These are phyloP conservation scores for Trematomus loennbergii DNA, from an alignment of 2,113 vertebrate species.

Conservation along the genomic window DNA sequence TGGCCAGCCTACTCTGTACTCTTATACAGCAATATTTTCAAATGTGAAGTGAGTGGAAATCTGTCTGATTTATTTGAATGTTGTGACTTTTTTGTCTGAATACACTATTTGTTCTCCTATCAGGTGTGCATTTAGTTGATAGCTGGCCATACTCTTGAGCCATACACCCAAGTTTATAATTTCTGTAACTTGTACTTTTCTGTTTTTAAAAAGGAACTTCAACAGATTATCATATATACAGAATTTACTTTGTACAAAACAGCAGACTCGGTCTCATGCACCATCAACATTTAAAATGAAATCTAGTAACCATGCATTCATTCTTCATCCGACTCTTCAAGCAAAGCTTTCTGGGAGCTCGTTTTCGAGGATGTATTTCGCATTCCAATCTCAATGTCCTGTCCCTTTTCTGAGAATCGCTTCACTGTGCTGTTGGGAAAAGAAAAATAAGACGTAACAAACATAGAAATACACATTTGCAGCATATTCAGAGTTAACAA, in stretches of 20 bases:
- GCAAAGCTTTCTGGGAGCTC: conserved; percentile 81
- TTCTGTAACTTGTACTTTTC: neutral
- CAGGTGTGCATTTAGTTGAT: neutral
- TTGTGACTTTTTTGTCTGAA: conserved; percentile 22
- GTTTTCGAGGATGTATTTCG: conserved; percentile 44
- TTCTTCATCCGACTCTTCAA: conserved; percentile 86
- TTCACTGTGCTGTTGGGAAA: conserved; percentile 56
- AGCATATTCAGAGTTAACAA: neutral
- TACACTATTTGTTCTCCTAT: conserved; percentile 5
- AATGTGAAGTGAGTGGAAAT: neutral
- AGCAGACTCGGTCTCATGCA: too few relatives aligned
- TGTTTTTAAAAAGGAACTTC: neutral
- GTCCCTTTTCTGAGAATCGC: conserved; percentile 24
- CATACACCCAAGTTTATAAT: neutral
- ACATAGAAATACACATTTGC: neutral
- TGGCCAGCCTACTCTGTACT: too few relatives aligned
- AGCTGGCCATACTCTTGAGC: neutral
- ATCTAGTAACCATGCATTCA: conserved; percentile 34
- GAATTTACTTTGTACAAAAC: too few relatives aligned
- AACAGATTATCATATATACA: neutral
- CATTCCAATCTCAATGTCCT: conserved; percentile 63
- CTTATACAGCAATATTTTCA: too few relatives aligned
- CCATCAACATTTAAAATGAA: too few relatives aligned
- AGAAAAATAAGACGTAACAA: neutral
- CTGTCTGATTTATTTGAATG: conserved; percentile 3